phyloP scores from a whole-genome alignment of 2,888 invertebrate genomes.

The Stomorhina lunata region DNA sequence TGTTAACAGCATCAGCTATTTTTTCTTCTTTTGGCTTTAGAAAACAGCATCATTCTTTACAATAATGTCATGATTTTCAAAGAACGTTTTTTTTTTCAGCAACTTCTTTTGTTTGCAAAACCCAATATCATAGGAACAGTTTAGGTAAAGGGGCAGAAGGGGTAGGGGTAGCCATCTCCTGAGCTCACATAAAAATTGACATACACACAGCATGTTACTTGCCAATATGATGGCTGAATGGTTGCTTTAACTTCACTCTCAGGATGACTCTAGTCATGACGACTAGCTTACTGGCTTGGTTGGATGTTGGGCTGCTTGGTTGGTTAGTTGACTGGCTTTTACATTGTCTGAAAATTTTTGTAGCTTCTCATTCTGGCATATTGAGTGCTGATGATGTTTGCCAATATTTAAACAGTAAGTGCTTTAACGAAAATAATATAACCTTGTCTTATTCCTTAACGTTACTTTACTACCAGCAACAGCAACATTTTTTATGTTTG shows the following conservation, averaged over 20 bases:
- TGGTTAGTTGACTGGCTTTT: background rate
- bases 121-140: background rate
- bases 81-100: slow-evolving; percentile 38
- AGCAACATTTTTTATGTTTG: slow-evolving; percentile 41
- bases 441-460: slow-evolving; percentile 57
- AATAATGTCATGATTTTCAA: slow-evolving; percentile 65
- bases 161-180: slow-evolving; percentile 44
- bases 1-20: slow-evolving; percentile 47
- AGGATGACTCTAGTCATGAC: slow-evolving; percentile 23
- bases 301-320: slow-evolving; percentile 13
- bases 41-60: slow-evolving; percentile 60
- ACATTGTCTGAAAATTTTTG: slow-evolving; percentile 27
- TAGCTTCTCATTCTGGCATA: slow-evolving; percentile 60
- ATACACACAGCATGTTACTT: slow-evolving; percentile 64
- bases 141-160: background rate
- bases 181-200: slow-evolving; percentile 65
- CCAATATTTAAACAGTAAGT: slow-evolving; percentile 67
- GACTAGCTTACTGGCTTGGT: slow-evolving; percentile 19
- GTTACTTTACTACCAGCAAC: slow-evolving; percentile 23
- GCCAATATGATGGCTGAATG: slow-evolving; percentile 39
- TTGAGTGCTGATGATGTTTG: slow-evolving; percentile 65
- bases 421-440: slow-evolving; percentile 64
- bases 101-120: slow-evolving; percentile 28
- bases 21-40: slow-evolving; percentile 11
- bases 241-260: slow-evolving; percentile 15